These are phyloP conservation scores for Uloborus diversus DNA, from an alignment of 1,140 invertebrate genomes.

Conservation along the genomic window DNA sequence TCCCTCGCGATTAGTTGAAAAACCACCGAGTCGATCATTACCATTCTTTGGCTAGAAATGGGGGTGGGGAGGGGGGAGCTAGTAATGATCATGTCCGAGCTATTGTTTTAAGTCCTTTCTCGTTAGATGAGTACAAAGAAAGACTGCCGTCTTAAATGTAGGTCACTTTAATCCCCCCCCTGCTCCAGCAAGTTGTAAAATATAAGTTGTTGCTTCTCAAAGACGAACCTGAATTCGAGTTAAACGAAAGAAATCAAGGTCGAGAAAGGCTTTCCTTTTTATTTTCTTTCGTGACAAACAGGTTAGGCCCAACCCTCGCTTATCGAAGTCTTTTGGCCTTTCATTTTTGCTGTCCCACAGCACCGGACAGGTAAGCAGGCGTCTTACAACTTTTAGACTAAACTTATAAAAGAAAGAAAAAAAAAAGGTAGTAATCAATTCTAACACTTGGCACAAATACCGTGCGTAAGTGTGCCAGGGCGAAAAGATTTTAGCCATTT, in stretches of 20 bases:
- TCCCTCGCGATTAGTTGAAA: conserved; percentile 39
- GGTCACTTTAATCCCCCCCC: conserved; percentile 28
- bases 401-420: neutral
- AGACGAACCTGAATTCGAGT: conserved; percentile 14
- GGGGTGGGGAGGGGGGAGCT: neutral
- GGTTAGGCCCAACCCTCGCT: conserved; percentile 29
- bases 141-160: neutral
- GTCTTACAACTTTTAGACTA: conserved; percentile 14
- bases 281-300: conserved; percentile 33
- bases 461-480: neutral
- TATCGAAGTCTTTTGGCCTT: neutral
- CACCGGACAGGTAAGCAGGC: conserved; percentile 11
- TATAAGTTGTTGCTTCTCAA: conserved; percentile 9
- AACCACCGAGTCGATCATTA: conserved; percentile 39
- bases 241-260: conserved; percentile 43
- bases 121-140: conserved; percentile 5
- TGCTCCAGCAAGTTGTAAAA: conserved; percentile 33
- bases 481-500: neutral
- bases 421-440: neutral
- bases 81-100: conserved; percentile 35
- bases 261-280: neutral
- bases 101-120: conserved; percentile 38
- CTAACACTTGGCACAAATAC: neutral
- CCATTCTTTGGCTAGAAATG: conserved; percentile 32
- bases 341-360: conserved; percentile 12